phyloP scores from a whole-genome alignment of 2,797 vertebrate genomes.

The Spinus pinus region DNA sequence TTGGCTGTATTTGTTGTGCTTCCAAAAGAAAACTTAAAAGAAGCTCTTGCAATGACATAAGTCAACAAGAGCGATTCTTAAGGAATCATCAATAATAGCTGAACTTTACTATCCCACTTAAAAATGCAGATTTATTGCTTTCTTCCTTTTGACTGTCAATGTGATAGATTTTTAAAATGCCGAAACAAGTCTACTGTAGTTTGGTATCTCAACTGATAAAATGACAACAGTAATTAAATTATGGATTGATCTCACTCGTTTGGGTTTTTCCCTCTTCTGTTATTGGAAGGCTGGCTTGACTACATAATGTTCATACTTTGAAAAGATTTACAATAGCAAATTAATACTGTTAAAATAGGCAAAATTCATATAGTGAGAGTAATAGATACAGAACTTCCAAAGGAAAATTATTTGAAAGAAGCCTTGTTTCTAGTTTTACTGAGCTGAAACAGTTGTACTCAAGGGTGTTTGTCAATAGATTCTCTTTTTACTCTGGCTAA shows the following conservation, averaged over 20 bases:
- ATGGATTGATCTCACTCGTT: neutral
- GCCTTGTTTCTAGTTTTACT: neutral
- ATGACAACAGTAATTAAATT: neutral
- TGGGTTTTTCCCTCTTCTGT: neutral
- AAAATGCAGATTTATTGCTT: neutral
- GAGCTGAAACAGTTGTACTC: neutral
- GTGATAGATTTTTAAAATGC: neutral
- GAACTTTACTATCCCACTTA: neutral
- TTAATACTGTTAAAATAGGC: neutral
- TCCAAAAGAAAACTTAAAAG: neutral
- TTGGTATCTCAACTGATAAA: neutral
- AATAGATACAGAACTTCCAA: neutral
- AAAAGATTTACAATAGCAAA: neutral
- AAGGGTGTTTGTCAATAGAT: neutral
- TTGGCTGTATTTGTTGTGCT: neutral
- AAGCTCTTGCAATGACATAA: neutral
- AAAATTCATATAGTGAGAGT: neutral
- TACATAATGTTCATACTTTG: neutral
- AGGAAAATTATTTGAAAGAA: neutral
- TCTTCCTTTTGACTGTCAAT: neutral
- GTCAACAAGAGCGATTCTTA: neutral
- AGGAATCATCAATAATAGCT: neutral
- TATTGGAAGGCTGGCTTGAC: neutral
- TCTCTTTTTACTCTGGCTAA: neutral
- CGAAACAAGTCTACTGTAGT: neutral